Percentiles rank a stretch among this genome's conserved stretches.
These are phyloP conservation scores for Montipora efflorescens DNA, from an alignment of 64 coral and sea anemone genomes.

Conservation along the genomic window DNA sequence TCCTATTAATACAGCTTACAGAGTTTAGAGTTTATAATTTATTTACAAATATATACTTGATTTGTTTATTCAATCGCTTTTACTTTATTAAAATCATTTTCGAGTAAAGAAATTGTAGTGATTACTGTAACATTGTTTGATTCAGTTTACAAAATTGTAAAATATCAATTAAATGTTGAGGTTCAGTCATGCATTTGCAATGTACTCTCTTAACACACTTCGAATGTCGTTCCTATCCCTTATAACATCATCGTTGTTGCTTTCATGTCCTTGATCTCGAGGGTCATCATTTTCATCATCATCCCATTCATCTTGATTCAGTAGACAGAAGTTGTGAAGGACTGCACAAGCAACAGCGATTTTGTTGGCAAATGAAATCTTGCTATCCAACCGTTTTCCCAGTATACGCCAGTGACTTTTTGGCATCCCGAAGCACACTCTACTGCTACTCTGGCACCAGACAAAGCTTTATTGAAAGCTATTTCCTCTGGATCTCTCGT, in stretches of 20 bases:
- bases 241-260: neutral
- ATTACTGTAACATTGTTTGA: neutral
- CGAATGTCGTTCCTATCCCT: neutral
- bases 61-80: neutral
- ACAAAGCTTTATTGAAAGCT: slow-evolving; percentile 61
- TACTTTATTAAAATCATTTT: neutral
- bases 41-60: neutral
- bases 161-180: neutral
- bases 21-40: neutral
- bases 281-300: neutral
- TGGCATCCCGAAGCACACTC: slow-evolving; percentile 35
- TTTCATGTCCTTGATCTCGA: neutral
- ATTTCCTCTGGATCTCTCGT: slow-evolving; percentile 54
- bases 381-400: neutral
- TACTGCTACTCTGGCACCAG: slow-evolving; percentile 36
- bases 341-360: slow-evolving; percentile 49
- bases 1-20: too few relatives aligned
- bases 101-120: neutral
- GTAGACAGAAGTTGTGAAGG: slow-evolving; percentile 50
- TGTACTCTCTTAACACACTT: neutral
- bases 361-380: slow-evolving; percentile 54
- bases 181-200: neutral
- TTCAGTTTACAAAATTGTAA: neutral
- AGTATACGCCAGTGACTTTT: neutral
- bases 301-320: slow-evolving; percentile 38